Conservation (phyloP, 1,140 invertebrate genomes). For the Atta colombica region DNA sequence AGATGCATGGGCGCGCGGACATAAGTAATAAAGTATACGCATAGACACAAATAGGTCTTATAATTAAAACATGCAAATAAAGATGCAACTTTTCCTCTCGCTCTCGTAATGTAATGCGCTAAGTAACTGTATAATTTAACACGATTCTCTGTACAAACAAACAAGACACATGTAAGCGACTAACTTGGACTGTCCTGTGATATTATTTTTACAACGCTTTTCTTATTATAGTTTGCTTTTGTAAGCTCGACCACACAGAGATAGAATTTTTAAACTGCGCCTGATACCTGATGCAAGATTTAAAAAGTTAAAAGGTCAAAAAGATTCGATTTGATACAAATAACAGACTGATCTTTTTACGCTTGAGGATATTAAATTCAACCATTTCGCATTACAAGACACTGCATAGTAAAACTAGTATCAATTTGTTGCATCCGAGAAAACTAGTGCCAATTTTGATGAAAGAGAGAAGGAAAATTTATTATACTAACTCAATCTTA, state of each 20-base stretch:
- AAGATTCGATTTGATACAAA: not conserved
- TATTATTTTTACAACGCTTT: slow-evolving; percentile 31
- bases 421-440: not conserved
- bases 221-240: slow-evolving; percentile 6
- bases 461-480: not conserved
- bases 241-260: not conserved
- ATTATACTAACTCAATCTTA: not conserved
- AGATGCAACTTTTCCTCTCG: not conserved
- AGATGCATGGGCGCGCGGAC: slow-evolving; percentile 4
- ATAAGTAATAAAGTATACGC: not conserved
- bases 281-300: not conserved
- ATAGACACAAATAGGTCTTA: not conserved
- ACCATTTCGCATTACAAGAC: not conserved
- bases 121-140: not conserved
- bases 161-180: not conserved
- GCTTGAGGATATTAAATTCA: slow-evolving; percentile 5
- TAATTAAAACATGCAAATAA: not conserved
- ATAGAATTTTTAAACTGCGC: not conserved
- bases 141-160: not conserved
- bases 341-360: slow-evolving; percentile 5
- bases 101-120: slow-evolving; percentile 6
- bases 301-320: not conserved
- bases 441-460: slow-evolving; percentile 2
- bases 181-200: not conserved
- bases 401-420: not conserved